Percentiles rank a stretch among this genome's conserved stretches.
Conservation (phyloP, 2,888 invertebrate species). For the Andrena bicolor region DNA sequence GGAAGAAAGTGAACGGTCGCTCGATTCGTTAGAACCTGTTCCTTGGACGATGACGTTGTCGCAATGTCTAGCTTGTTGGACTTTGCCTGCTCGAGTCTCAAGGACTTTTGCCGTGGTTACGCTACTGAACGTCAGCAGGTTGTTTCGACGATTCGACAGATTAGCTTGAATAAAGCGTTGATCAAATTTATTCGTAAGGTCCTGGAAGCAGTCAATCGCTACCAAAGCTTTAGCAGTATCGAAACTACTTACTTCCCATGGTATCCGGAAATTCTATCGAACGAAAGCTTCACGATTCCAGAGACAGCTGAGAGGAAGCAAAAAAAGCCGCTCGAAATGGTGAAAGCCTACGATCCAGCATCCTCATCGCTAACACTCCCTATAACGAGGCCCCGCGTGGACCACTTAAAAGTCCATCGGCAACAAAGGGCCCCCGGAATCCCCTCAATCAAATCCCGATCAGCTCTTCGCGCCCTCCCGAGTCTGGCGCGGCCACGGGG, state of each 20-base stretch:
- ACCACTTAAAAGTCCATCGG: slow-evolving; percentile 32
- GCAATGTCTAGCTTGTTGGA: slow-evolving; percentile 11
- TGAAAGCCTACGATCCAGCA: neutral
- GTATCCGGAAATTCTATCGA: too few species aligned
- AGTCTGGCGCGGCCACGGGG: neutral
- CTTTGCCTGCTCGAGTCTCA: neutral
- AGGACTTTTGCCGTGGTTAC: slow-evolving; percentile 14
- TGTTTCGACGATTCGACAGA: slow-evolving; percentile 12
- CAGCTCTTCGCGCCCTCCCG: slow-evolving; percentile 8
- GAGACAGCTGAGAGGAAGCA: neutral
- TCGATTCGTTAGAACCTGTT: slow-evolving; percentile 5
- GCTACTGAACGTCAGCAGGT: slow-evolving; percentile 13
- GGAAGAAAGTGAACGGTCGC: slow-evolving; percentile 6
- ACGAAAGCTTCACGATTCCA: too few species aligned
- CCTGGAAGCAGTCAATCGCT: too few species aligned
- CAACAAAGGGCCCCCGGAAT: slow-evolving; percentile 24
- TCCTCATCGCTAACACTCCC: neutral
- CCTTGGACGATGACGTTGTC: slow-evolving; percentile 17
- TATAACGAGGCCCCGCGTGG: slow-evolving; percentile 12
- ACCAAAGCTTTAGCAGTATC: too few species aligned
- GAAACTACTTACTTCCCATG: too few species aligned
- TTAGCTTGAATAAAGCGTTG: neutral
- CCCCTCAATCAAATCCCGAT: slow-evolving; percentile 35
- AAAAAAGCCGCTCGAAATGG: neutral
- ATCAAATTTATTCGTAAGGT: neutral